Conservation (phyloP, 2,113 vertebrate species). For the Stictonetta naevosa region DNA sequence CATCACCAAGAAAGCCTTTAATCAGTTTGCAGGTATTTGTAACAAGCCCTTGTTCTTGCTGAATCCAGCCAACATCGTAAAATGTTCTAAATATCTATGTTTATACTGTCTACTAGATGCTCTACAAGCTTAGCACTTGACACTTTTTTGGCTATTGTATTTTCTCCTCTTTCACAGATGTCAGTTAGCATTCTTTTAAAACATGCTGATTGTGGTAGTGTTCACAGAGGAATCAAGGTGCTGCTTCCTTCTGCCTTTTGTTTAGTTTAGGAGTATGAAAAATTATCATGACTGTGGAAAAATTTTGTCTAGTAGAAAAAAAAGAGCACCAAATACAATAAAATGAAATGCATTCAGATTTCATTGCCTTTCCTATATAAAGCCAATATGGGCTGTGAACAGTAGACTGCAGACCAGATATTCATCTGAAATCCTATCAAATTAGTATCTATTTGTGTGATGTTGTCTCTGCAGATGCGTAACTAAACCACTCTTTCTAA, state of each 20-base stretch:
- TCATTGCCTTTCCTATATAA: neutral
- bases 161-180: neutral
- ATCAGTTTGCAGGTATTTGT: neutral
- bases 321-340: neutral
- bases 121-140: neutral
- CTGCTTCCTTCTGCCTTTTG: neutral
- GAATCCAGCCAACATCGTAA: neutral
- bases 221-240: neutral
- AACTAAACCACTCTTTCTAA: neutral
- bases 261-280: neutral
- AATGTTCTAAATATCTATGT: neutral
- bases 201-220: neutral
- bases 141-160: neutral
- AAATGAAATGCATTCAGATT: neutral
- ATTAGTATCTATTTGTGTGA: neutral
- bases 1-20: neutral
- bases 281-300: neutral
- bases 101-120: neutral
- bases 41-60: neutral
- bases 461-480: neutral
- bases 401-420: neutral
- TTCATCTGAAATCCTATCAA: neutral
- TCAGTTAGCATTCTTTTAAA: neutral
- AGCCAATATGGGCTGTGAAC: neutral
- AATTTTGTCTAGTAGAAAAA: neutral